Percentiles rank a stretch among this genome's conserved stretches.
Conservation (phyloP, 2,113 vertebrate species). For the Antennarius striatus region DNA sequence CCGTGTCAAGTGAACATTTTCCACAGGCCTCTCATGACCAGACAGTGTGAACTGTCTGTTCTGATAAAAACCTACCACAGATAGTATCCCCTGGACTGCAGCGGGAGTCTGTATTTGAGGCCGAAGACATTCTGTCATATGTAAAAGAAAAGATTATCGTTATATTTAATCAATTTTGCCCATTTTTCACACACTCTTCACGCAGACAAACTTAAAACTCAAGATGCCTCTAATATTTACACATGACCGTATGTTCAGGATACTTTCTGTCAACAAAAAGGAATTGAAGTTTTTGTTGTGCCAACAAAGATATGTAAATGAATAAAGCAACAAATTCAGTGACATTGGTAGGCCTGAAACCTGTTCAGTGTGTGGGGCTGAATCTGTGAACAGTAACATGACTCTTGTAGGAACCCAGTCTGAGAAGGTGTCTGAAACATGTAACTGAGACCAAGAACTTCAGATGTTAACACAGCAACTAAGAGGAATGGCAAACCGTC, state of each 20-base stretch:
- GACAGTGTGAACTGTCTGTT: too few species aligned
- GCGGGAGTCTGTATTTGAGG: constrained; percentile 32
- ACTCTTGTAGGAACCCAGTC: constrained; percentile 37
- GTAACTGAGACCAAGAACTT: constrained; percentile 53
- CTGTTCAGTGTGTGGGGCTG: neutral
- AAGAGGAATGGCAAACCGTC: neutral
- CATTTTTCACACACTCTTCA: too few species aligned
- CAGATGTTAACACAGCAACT: neutral
- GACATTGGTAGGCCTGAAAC: neutral
- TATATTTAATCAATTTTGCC: neutral
- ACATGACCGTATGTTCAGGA: neutral
- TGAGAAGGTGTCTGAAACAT: constrained; percentile 22
- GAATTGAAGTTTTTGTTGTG: too few species aligned
- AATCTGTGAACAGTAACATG: constrained; percentile 42
- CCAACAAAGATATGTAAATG: neutral
- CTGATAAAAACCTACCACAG: constrained; percentile 69
- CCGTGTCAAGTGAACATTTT: neutral
- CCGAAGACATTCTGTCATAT: constrained; percentile 72
- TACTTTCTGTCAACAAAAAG: neutral
- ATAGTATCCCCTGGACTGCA: constrained; percentile 68
- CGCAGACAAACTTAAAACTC: too few species aligned
- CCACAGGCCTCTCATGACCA: neutral
- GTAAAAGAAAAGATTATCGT: constrained; percentile 1
- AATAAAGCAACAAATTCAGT: neutral
- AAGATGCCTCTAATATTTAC: too few species aligned